Percentiles rank a stretch among this genome's conserved stretches.
Conservation (phyloP, 1,140 invertebrate species). For the Chlorops oryzae region DNA sequence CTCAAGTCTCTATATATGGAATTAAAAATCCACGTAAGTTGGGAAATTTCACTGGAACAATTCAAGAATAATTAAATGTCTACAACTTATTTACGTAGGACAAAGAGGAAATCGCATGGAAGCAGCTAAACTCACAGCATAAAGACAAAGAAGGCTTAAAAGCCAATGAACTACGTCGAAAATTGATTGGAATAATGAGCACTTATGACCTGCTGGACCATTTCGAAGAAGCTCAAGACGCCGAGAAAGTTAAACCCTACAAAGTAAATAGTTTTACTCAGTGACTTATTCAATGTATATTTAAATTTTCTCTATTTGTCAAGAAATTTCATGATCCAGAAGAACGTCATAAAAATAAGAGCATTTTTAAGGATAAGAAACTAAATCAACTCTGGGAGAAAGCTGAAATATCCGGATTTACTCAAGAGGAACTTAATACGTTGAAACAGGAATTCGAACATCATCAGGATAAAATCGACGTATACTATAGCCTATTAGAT, state of each 20-base stretch:
- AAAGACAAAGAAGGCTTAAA: conserved; percentile 80
- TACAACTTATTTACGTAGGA: too few species aligned
- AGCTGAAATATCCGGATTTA: conserved; percentile 79
- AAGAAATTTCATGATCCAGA: conserved; percentile 55
- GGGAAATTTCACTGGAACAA: too few species aligned
- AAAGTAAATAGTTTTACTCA: conserved; percentile 44
- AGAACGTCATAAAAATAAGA: conserved; percentile 63
- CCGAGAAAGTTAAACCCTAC: conserved; percentile 53
- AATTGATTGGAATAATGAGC: conserved; percentile 73
- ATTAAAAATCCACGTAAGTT: conserved; percentile 79
- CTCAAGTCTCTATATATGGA: conserved; percentile 81
- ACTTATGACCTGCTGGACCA: conserved; percentile 76
- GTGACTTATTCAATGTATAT: neutral
- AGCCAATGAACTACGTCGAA: conserved; percentile 74
- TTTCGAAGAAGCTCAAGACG: conserved; percentile 62
- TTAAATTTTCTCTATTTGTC: conserved; percentile 8
- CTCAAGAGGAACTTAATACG: conserved; percentile 70
- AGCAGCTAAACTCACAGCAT: conserved; percentile 73
- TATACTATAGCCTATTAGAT: conserved; percentile 75
- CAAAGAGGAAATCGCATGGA: conserved; percentile 80
- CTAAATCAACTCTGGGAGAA: conserved; percentile 85
- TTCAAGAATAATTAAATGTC: too few species aligned
- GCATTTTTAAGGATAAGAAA: conserved; percentile 83
- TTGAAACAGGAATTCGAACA: conserved; percentile 85
- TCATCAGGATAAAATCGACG: conserved; percentile 88